Base-by-base conservation (phyloP, 2,113 vertebrate species). In the Thryonomys swinderianus region DNA sequence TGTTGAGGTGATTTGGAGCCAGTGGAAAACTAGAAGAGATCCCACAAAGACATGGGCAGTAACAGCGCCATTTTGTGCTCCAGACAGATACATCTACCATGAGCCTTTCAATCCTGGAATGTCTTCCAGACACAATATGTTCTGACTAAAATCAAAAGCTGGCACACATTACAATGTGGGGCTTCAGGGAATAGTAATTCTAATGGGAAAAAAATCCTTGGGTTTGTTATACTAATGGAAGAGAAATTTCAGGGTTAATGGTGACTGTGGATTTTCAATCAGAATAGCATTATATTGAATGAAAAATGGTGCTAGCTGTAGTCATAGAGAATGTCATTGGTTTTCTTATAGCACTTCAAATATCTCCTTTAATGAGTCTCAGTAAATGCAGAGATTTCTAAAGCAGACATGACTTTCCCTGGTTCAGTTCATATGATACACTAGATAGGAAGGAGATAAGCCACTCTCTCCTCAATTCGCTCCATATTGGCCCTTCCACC, bases 221-320 rank as follows among this genome's bases (percentile, higher is more conserved):
- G 5, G 27, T 95, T 34, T 93, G 81, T 85, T 81, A 74, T 5
- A 59, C 5, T 78, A 5, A 88, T 90, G 14, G 81, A 95, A 95
- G 17, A 17, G 86, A 40, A 40, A 86, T 95, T 94, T 97, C 85
- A 90, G 62, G 89, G 79, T 48, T 64, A 95, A 37, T 27, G 92
- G 57, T 69, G 8, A 55, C 27, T 94, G 80, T 95, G 59, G 67
- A 84, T 93, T 98, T 89, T 74, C 45, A 82, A 82, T 89, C n/a
- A 95, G 91, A 95, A 89, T 2, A 93, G 20, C 25, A 79, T 40
- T 92, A 91, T 53, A 37, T 23, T 95, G 55, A 82, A 34, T 78
- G 82, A 94, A 96, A 98, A 98, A 96, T 42, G 84, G 5, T 73
- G 71, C n/a, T 40, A 0, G 11, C n/a, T 84, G 0, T 25, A n/a